Evolutionary conservation across 2,888 invertebrate genomes (phyloP), one percentile per base, ranked within the genome.

Genomic region (Diarsia rubi): DNA sequence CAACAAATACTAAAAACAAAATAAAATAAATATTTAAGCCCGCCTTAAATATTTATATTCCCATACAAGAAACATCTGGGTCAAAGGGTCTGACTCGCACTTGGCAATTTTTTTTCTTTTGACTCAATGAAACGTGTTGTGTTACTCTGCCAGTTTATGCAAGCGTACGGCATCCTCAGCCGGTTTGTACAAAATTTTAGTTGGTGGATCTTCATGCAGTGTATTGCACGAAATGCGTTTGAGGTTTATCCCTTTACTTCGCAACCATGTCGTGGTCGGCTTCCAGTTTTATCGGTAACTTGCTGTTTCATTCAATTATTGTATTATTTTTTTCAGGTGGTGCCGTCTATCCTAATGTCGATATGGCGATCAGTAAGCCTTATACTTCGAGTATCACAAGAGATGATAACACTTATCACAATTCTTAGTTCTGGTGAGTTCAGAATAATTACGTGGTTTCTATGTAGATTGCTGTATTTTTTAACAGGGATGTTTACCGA

Each of bases 341-440:
- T 95, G 69, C 91, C 96, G 8, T 92, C 94, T 3, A 79, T 95
- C 54, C 73, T 95, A 24, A 88, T 86, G 60, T 89, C 93, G 1
- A 52, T 94, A 57, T 95, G 93, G 94, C 86, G 86, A 66, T 89
- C 93, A 5, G 80, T 92, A 6, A 87, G 83, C 54, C 57, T 92
- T 9, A 37, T 93, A 19, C 67, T 93, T 9, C 87, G 87, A 49
- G 82, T 91, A 3, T 86, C 93, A 21, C 90, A 88, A 47, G 93
- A 95, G 71, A 66, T 94, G 44, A 78, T 91, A 0, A 85, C 91
- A 3, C 71, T 94, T 9, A 68, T 94, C 11, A 87, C 91, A 3
- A 47, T 94, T 54, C 59, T 94, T n/a, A 89, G 88, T 62, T 85
- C 91, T 16, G 89, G 95, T 95, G 86, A 92, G 90, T 88, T 52